Evolutionary conservation across 2,797 vertebrate species (phyloP).

Genomic region (Hemibagrus guttatus): DNA sequence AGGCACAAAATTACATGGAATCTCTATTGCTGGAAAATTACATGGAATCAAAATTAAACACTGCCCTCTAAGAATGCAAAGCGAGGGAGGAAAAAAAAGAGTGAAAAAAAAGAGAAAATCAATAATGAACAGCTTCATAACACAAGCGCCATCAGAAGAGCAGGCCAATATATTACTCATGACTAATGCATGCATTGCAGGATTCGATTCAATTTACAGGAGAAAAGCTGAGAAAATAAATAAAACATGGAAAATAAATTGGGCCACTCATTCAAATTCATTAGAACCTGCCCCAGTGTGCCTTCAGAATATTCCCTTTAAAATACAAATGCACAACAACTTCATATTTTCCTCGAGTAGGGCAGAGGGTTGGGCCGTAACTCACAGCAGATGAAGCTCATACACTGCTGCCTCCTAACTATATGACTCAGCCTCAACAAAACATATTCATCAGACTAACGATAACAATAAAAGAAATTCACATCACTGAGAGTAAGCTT

Average conservation of each 20-base stretch:
- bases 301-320: constrained; percentile 71
- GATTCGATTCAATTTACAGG: constrained; percentile 79
- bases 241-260: constrained; percentile 84
- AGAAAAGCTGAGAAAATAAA: constrained; percentile 73
- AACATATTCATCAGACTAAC: constrained; percentile 60
- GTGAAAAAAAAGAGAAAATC: constrained; percentile 69
- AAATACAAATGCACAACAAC: constrained; percentile 52
- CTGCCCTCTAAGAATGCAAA: constrained; percentile 20
- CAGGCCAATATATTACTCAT: constrained; percentile 79
- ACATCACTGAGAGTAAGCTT: constrained; percentile 65
- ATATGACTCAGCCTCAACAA: constrained; percentile 58
- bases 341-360: constrained; percentile 24
- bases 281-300: constrained; percentile 74
- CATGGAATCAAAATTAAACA: constrained; percentile 32
- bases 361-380: constrained; percentile 25
- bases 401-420: constrained; percentile 35
- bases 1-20: constrained; percentile 37
- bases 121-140: constrained; percentile 80
- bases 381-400: constrained; percentile 47
- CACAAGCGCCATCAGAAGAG: constrained; percentile 80
- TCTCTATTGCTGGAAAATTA: constrained; percentile 41
- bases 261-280: constrained; percentile 83
- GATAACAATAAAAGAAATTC: constrained; percentile 59
- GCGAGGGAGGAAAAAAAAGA: constrained; percentile 41
- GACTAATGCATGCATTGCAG: constrained; percentile 74